These are phyloP conservation scores for Polyommatus iphigenia DNA, from an alignment of 2,888 invertebrate genomes.

Conservation along the genomic window DNA sequence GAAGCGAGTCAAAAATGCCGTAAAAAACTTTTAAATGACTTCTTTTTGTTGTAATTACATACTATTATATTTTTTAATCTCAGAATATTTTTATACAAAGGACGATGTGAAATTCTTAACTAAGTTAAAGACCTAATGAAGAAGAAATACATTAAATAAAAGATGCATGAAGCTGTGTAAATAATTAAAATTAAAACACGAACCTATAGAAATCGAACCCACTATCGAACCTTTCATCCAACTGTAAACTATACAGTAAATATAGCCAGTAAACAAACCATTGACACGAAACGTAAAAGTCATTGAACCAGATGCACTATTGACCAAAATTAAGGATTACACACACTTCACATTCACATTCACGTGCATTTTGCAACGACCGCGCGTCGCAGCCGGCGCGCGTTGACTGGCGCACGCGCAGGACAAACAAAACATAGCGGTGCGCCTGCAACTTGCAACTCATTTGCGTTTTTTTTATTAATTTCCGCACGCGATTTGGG, in stretches of 20 bases:
- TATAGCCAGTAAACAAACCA: slow-evolving; percentile 4
- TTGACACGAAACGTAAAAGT: slow-evolving; percentile 24
- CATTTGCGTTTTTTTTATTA: not conserved
- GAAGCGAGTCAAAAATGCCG: not conserved
- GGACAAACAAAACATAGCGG: not conserved
- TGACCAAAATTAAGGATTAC: not conserved
- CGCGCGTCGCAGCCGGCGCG: not conserved
- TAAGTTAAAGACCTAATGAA: too few relatives aligned
- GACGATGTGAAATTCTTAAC: too few relatives aligned
- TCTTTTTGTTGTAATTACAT: too few relatives aligned
- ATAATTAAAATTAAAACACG: not conserved
- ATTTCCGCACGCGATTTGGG: not conserved
- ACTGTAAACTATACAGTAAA: not conserved
- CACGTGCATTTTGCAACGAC: not conserved
- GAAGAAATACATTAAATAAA: too few relatives aligned
- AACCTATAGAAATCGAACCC: not conserved
- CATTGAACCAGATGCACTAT: slow-evolving; percentile 9
- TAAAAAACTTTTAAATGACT: not conserved
- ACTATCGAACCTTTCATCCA: not conserved
- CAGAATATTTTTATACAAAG: too few relatives aligned
- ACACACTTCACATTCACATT: slow-evolving; percentile 1
- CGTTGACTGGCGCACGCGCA: slow-evolving; percentile 21
- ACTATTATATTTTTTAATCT: too few relatives aligned
- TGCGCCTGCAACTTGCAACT: slow-evolving; percentile 32
- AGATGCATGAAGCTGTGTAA: not conserved